Evolutionary conservation across 2,113 vertebrate species (phyloP).

Genomic region (Poeciliopsis turrubarensis): DNA sequence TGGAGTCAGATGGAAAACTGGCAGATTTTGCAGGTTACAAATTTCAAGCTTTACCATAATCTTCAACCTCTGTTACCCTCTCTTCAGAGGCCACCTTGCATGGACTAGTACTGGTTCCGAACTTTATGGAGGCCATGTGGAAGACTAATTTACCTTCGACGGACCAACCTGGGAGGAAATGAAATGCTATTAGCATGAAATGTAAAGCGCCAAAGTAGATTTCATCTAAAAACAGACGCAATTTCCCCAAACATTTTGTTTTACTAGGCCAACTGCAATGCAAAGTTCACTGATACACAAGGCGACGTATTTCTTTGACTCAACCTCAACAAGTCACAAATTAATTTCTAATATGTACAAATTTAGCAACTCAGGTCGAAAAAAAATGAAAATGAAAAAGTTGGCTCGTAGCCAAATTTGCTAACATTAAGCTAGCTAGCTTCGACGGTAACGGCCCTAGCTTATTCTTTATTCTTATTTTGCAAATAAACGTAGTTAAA

Average conservation of each 20-base stretch:
- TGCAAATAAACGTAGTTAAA: not conserved
- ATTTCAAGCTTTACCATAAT: conserved; percentile 22
- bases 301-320: too few relatives aligned
- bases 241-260: too few relatives aligned
- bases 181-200: too few relatives aligned
- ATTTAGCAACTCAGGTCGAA: too few relatives aligned
- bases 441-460: not conserved
- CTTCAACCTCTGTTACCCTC: not conserved
- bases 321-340: too few relatives aligned
- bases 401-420: not conserved
- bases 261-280: too few relatives aligned
- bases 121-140: conserved; percentile 22
- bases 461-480: not conserved
- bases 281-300: too few relatives aligned
- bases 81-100: not conserved
- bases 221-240: too few relatives aligned
- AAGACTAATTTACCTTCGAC: not conserved
- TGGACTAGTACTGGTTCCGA: conserved; percentile 1
- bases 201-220: too few relatives aligned
- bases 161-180: too few relatives aligned
- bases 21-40: not conserved
- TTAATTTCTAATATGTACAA: too few relatives aligned
- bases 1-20: not conserved
- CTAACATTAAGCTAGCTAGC: not conserved
- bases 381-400: not conserved